Evolutionary conservation across 2,888 invertebrate genomes (phyloP).

Genomic region (Chaetoderma sp.): DNA sequence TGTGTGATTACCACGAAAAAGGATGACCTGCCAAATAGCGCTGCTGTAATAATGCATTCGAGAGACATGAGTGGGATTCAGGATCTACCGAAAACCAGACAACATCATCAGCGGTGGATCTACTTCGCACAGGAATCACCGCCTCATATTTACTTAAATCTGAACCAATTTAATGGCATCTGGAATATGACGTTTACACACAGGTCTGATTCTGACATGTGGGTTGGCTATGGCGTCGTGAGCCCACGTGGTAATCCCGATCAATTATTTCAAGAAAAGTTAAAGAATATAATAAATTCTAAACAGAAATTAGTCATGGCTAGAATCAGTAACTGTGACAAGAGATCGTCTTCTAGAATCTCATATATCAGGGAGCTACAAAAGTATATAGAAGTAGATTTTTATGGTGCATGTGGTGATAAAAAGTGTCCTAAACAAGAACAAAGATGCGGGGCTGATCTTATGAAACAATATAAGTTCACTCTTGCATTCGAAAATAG

Average conservation of each 20-base stretch:
- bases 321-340: neutral
- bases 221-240: neutral
- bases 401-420: slow-evolving; percentile 1
- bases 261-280: neutral
- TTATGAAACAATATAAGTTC: neutral
- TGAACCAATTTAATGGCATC: neutral
- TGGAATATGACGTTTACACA: neutral
- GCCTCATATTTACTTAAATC: neutral
- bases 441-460: neutral
- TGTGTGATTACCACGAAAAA: slow-evolving; percentile 1
- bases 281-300: neutral
- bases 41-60: neutral
- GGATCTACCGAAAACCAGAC: neutral
- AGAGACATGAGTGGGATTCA: neutral
- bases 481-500: slow-evolving; percentile 1
- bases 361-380: neutral
- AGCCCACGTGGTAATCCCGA: neutral
- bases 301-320: neutral
- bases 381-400: neutral
- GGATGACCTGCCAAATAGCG: neutral
- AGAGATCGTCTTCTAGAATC: neutral
- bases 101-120: neutral
- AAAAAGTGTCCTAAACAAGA: neutral
- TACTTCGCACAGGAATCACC: neutral
- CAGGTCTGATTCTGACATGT: neutral